These are phyloP conservation scores for Tetragonula clypearis DNA, from an alignment of 1,140 invertebrate species.

Conservation along the genomic window DNA sequence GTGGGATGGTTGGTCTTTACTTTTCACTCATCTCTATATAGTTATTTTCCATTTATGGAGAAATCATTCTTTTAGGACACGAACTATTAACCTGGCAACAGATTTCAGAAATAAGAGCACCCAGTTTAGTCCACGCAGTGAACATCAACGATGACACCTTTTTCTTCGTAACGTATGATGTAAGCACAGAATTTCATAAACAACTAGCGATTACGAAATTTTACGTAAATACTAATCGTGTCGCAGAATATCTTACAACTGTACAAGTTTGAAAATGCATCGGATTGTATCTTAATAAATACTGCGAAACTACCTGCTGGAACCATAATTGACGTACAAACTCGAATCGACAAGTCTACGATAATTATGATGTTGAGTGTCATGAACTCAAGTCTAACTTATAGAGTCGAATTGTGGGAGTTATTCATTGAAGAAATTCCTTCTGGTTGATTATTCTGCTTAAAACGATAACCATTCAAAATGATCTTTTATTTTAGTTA, in stretches of 20 bases:
- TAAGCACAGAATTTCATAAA: conserved; percentile 34
- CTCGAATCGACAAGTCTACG: conserved; percentile 10
- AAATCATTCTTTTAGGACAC: conserved; percentile 46
- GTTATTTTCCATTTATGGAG: background rate
- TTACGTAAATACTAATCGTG: background rate
- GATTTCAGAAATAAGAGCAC: conserved; percentile 48
- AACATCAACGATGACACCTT: conserved; percentile 61
- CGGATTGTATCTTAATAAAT: conserved; percentile 30
- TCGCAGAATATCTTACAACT: conserved; percentile 56
- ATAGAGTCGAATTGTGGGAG: conserved; percentile 55
- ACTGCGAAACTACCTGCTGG: conserved; percentile 6
- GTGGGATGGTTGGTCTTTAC: conserved; percentile 66
- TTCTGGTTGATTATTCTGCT: conserved; percentile 27
- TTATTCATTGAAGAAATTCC: conserved; percentile 48
- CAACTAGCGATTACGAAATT: background rate
- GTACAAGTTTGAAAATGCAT: conserved; percentile 60
- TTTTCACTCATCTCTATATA: background rate
- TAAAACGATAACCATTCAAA: background rate
- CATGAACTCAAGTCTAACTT: conserved; percentile 14
- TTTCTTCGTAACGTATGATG: conserved; percentile 56
- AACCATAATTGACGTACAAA: conserved; percentile 55
- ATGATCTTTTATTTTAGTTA: background rate
- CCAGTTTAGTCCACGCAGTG: conserved; percentile 47
- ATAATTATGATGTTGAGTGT: conserved; percentile 53
- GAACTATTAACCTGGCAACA: conserved; percentile 64